These are phyloP conservation scores for Zaprionus obscuricornis DNA, from an alignment of 2,888 invertebrate species.

Conservation along the genomic window DNA sequence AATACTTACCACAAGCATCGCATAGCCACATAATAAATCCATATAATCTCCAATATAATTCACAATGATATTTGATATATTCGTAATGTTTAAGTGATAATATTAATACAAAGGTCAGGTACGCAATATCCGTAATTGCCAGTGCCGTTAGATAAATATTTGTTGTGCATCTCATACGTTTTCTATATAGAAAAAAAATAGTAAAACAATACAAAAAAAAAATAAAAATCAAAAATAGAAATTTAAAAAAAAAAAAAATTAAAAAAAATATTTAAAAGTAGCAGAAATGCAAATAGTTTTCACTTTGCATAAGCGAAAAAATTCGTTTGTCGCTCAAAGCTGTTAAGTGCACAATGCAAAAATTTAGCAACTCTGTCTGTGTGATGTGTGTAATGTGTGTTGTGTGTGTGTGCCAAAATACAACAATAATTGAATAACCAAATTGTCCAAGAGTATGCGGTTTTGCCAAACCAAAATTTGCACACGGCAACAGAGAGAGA, in stretches of 20 bases:
- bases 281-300: slow-evolving; percentile 35
- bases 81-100: slow-evolving; percentile 87
- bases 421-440: slow-evolving; percentile 70
- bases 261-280: slow-evolving; percentile 22
- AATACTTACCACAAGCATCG: slow-evolving; percentile 87
- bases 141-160: slow-evolving; percentile 90
- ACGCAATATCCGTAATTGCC: slow-evolving; percentile 89
- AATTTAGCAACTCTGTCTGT: too few relatives aligned
- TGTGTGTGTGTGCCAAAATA: slow-evolving; percentile 57
- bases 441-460: slow-evolving; percentile 41
- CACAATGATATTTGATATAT: slow-evolving; percentile 84
- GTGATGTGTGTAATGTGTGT: too few relatives aligned
- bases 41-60: slow-evolving; percentile 86
- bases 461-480: background rate
- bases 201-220: slow-evolving; percentile 1
- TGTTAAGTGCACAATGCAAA: slow-evolving; percentile 31
- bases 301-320: slow-evolving; percentile 41
- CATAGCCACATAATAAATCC: slow-evolving; percentile 87
- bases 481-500: background rate
- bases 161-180: slow-evolving; percentile 90
- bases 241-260: background rate
- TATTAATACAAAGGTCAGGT: slow-evolving; percentile 87
- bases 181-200: slow-evolving; percentile 75
- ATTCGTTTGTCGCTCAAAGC: slow-evolving; percentile 38
- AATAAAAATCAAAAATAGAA: slow-evolving; percentile 1